phyloP scores from a whole-genome alignment of 2,888 invertebrate genomes.

The Baronia brevicornis region DNA sequence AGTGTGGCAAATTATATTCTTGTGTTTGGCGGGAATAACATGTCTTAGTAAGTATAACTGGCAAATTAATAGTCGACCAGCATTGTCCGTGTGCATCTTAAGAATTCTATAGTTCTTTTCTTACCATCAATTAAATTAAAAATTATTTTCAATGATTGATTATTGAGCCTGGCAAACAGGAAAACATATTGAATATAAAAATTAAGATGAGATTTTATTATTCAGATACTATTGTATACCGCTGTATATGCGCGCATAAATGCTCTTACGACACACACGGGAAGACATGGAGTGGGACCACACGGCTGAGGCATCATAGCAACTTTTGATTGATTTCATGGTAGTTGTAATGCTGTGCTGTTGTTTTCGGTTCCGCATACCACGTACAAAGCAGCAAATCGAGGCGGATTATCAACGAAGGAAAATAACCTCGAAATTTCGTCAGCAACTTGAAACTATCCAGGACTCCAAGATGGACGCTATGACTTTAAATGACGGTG shows the following conservation, averaged over 20 bases:
- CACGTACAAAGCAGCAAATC: slow-evolving; percentile 95
- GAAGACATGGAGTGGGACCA: too few species aligned
- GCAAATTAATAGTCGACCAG: neutral
- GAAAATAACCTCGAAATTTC: slow-evolving; percentile 87
- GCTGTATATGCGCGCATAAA: too few species aligned
- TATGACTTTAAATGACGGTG: slow-evolving; percentile 84
- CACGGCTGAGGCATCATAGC: too few species aligned
- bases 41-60: slow-evolving; percentile 72
- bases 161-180: too few species aligned
- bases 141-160: too few species aligned
- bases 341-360: slow-evolving; percentile 91
- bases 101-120: slow-evolving; percentile 1
- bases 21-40: slow-evolving; percentile 78
- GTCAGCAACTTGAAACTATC: slow-evolving; percentile 86
- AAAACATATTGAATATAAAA: too few species aligned
- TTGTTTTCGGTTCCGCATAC: slow-evolving; percentile 92
- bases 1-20: slow-evolving; percentile 88
- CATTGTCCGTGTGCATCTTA: neutral
- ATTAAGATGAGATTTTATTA: too few species aligned
- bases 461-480: slow-evolving; percentile 91
- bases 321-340: slow-evolving; percentile 22
- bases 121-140: too few species aligned
- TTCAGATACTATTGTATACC: too few species aligned
- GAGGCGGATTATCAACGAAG: slow-evolving; percentile 93
- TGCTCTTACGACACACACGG: too few species aligned